Percentiles rank a stretch among this genome's conserved stretches.
Evolutionary conservation across 2,113 vertebrate species (phyloP).

Genomic region (Heterotilapia buettikoferi): DNA sequence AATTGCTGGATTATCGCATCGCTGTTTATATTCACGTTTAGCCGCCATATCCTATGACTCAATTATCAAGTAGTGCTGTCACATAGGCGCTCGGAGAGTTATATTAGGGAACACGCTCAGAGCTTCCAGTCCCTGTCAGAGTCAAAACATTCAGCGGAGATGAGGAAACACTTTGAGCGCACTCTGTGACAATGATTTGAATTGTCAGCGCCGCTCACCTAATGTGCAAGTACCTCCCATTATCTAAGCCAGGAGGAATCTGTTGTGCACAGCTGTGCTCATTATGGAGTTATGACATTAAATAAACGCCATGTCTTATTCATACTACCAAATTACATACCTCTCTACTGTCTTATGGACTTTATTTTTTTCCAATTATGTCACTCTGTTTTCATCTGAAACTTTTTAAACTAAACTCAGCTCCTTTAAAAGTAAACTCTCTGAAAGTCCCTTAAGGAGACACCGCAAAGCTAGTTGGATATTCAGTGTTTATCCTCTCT

Average conservation of each 20-base stretch:
- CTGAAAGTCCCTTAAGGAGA: neutral
- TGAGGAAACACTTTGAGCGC: constrained; percentile 40
- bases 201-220: constrained; percentile 22
- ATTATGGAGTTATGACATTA: constrained; percentile 19
- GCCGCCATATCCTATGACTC: constrained; percentile 67
- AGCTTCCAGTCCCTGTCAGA: constrained; percentile 39
- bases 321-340: constrained; percentile 1
- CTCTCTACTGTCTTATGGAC: neutral
- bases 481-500: constrained; percentile 30
- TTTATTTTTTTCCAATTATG: neutral
- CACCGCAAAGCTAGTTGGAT: neutral
- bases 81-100: constrained; percentile 41
- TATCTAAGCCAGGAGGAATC: constrained; percentile 50
- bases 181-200: constrained; percentile 26
- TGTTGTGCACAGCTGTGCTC: constrained; percentile 45
- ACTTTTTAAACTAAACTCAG: neutral
- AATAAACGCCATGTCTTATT: neutral
- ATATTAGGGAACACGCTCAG: constrained; percentile 49
- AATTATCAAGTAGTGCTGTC: constrained; percentile 66
- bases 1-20: constrained; percentile 71
- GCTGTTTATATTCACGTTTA: constrained; percentile 67
- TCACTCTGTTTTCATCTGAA: neutral
- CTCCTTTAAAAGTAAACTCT: neutral
- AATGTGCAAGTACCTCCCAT: neutral
- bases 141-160: constrained; percentile 55